phyloP scores from a whole-genome alignment of 2,888 invertebrate genomes.

The Drosophila niveifrons region DNA sequence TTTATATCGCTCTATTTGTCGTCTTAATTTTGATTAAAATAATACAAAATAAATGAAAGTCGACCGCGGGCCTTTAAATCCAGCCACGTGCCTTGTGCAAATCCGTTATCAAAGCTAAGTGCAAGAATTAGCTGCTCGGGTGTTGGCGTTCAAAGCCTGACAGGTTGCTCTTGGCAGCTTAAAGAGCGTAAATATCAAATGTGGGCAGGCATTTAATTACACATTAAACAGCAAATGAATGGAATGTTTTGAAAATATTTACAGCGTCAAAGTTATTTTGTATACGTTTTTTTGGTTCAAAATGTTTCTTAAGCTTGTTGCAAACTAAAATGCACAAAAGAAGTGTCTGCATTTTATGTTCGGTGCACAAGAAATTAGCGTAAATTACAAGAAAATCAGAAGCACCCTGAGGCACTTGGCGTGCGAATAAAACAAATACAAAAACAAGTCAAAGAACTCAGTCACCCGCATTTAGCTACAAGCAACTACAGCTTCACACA shows the following conservation, averaged over 20 bases:
- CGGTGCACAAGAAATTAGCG: constrained; percentile 59
- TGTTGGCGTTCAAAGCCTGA: not conserved
- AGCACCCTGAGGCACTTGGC: constrained; percentile 11
- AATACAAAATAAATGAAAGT: not conserved
- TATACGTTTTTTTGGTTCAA: not conserved
- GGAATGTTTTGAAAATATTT: constrained; percentile 9
- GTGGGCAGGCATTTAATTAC: constrained; percentile 15
- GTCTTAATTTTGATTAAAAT: constrained; percentile 18
- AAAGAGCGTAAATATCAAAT: not conserved
- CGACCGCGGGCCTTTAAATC: constrained; percentile 27
- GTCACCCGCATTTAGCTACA: constrained; percentile 48
- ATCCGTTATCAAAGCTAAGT: too few species aligned
- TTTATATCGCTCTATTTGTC: not conserved
- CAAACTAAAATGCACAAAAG: not conserved
- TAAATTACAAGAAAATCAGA: constrained; percentile 65
- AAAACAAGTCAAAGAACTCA: constrained; percentile 28
- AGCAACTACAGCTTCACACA: constrained; percentile 8
- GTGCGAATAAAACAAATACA: constrained; percentile 12
- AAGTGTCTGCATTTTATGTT: constrained; percentile 4
- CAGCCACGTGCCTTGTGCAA: constrained; percentile 38
- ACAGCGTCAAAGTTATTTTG: not conserved
- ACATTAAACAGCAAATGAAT: constrained; percentile 6
- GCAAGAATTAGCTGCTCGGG: constrained; percentile 8
- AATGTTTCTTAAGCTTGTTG: constrained; percentile 1
- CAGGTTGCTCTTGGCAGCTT: not conserved